These are phyloP conservation scores for Mesorhabditis belari DNA, from an alignment of 2,888 invertebrate genomes.

Conservation along the genomic window DNA sequence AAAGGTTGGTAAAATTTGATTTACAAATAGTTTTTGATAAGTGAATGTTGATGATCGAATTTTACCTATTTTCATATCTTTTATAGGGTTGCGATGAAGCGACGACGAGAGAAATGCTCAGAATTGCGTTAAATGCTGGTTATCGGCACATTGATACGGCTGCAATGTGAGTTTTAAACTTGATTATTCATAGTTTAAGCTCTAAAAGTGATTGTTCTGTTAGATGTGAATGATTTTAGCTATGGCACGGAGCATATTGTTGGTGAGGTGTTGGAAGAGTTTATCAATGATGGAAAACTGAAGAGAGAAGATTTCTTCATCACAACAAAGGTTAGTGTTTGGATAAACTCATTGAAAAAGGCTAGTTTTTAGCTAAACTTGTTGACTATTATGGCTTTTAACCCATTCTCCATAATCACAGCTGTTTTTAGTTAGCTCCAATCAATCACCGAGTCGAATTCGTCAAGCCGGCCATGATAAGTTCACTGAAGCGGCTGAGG, in stretches of 20 bases:
- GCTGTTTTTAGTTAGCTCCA: slow-evolving; percentile 10
- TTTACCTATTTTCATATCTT: too few species aligned
- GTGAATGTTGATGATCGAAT: too few species aligned
- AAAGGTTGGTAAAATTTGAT: neutral
- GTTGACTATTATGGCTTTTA: too few species aligned
- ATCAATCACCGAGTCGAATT: slow-evolving; percentile 6
- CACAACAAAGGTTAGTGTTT: slow-evolving; percentile 15
- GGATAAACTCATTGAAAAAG: neutral
- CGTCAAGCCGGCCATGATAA: slow-evolving; percentile 7
- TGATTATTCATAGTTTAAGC: too few species aligned
- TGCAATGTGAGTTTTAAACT: neutral
- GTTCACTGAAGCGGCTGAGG: slow-evolving; percentile 10
- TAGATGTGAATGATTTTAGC: slow-evolving; percentile 55
- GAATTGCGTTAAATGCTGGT: neutral
- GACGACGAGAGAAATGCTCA: neutral
- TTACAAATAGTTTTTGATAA: too few species aligned
- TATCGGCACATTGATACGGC: neutral
- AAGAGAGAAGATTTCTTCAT: slow-evolving; percentile 40
- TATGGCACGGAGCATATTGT: slow-evolving; percentile 70
- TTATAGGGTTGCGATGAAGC: neutral
- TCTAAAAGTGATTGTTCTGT: too few species aligned
- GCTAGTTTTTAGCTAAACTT: neutral
- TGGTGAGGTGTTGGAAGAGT: slow-evolving; percentile 62
- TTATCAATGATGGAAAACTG: slow-evolving; percentile 65
- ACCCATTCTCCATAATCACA: neutral